Base-by-base conservation (phyloP, 1,140 invertebrate genomes). In the Dufourea novaeangliae region DNA sequence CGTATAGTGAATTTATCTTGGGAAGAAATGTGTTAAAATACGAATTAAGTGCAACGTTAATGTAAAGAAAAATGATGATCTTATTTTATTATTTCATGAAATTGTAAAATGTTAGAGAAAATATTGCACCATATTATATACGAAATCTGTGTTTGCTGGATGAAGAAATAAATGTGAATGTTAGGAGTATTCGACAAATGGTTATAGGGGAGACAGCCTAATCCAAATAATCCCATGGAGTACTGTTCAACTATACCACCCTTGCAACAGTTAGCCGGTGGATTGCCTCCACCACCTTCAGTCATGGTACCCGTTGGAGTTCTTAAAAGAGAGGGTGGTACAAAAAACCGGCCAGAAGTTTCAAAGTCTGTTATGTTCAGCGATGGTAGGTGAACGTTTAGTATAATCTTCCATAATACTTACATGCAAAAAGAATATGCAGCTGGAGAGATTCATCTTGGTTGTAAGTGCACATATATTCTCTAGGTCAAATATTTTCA, bases 211-310 rank as follows among this genome's bases (percentile, higher is more conserved):
- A 91, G 92, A 90, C 91, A 93, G 79, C 97, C 96, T 66, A 97
- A 97, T 93, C 97, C 97, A 59, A 97, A 97, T 91, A 97, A 98
- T 93, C 97, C 97, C 41, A 95, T 96, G 94, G 97, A 98, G 91
- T 98, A 98, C 92, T 97, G 97, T 92, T 97, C 96, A 61, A 96
- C 95, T 50, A 95, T 98, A 90, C 96, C 97, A 79, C 96, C 97
- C 80, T 93, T 95, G 79, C 94, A 97, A 90, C 97, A 97, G 93
- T 94, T 94, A 84, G 93, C 92, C 14, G 93, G 91, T 29, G 88
- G 92, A 62, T 87, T 93, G 6, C 92, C 93, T 46, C 93, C 94
- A 44, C 95, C 83, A 32, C 95, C 95, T 17, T 95, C 96, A 61
- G 96, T 97, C 2, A 96, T 97, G 94, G 97, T 97, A 29, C 97